Evolutionary conservation across 2,113 vertebrate genomes (phyloP), one percentile per base, ranked within the genome.

Genomic region (Chascanopsetta lugubris): DNA sequence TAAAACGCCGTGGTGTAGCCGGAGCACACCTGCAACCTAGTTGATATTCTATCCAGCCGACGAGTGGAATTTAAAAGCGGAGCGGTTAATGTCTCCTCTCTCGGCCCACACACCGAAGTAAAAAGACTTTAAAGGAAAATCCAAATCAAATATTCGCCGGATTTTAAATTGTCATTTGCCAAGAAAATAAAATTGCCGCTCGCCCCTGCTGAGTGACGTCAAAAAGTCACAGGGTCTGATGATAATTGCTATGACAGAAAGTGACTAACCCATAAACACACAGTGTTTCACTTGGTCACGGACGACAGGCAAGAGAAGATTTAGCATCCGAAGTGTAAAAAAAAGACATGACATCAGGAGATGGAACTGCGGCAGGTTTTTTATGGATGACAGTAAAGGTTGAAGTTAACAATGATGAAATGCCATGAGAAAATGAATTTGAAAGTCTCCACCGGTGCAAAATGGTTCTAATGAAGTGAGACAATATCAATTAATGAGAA

Each of bases 401-500:
- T 74, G 73, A 82, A 87, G 83, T 85, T 51, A 88, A 84, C 56
- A 17, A 59, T 62, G 77, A 83, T 79, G 66, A 86, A 88, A 85
- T 50, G 75, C 32, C 15, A 34, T 11, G 50, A 64, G 77, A 83
- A 87, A 89, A 85, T 81, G 7, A 82, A 69, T 75, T 42, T 66
- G 36, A 66, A 75, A 67, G 67, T 59, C 47, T 77, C 70, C 64
- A 58, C 46, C 26, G 47, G 56, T 64, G 40, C 80, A 74, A 90
- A 46, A 46, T 62, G 36, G 12, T 77, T 75, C 55, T 87, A 91
- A 91, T 88, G 82, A 90, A 88, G 81, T 87, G 85, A 74, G 69
- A 85, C 79, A 84, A 80, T 82, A 74, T 90, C 69, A 89, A 89
- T 88, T 88, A 90, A 89, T 82, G 68, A 36, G 24, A 50, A 15